Evolutionary conservation across 2,888 invertebrate species (phyloP).

Genomic region (Drosophila kokeensis): DNA sequence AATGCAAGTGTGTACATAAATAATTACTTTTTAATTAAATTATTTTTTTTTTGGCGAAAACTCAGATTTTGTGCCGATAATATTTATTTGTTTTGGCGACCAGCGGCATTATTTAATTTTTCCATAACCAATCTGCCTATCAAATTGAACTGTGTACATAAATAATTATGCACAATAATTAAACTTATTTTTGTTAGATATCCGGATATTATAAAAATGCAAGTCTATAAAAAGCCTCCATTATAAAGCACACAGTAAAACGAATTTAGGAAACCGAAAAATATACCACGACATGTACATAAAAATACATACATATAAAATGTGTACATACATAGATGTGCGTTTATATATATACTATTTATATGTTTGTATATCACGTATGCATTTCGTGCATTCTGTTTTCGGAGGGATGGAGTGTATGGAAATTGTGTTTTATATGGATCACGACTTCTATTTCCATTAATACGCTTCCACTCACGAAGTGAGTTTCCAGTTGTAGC

Average conservation of each 20-base stretch:
- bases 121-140: constrained; percentile 3
- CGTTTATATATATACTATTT: not conserved
- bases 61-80: not conserved
- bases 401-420: not conserved
- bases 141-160: constrained; percentile 12
- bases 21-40: too few relatives aligned
- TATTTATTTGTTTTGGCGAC: not conserved
- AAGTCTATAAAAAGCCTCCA: not conserved
- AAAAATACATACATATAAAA: not conserved
- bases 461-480: not conserved
- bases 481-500: not conserved
- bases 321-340: not conserved
- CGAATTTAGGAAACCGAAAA: not conserved
- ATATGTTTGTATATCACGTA: not conserved
- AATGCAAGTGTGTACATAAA: not conserved
- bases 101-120: not conserved
- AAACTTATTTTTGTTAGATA: too few relatives aligned
- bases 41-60: not conserved
- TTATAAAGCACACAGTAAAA: not conserved
- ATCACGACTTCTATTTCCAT: constrained; percentile 27
- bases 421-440: constrained; percentile 10
- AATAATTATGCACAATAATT: not conserved
- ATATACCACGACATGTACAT: not conserved
- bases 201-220: not conserved
- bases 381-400: not conserved